A percentile compares a stretch with the other conserved stretches of the same genome.
phyloP scores from a whole-genome alignment of 1,140 invertebrate species.

The Ridgeia piscesae region DNA sequence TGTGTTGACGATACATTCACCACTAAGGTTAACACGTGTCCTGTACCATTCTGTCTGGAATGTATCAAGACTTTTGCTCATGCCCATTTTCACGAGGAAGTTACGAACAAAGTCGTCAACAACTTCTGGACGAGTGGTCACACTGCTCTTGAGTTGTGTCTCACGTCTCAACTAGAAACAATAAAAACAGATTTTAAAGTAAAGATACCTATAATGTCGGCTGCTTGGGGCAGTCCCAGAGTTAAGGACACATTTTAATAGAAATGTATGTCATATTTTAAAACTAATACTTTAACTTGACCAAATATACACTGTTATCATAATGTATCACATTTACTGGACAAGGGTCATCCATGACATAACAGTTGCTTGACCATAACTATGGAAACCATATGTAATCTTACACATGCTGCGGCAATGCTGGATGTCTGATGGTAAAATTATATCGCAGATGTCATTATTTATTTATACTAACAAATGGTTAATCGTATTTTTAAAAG shows the following conservation, averaged over 20 bases:
- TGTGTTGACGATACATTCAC: not conserved
- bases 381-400: not conserved
- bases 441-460: too few relatives aligned
- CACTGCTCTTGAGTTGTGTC: conserved; percentile 2
- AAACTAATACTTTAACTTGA: too few relatives aligned
- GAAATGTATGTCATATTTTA: not conserved
- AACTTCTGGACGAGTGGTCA: conserved; percentile 48
- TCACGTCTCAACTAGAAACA: not conserved
- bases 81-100: conserved; percentile 55
- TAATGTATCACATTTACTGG: too few relatives aligned
- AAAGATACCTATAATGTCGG: not conserved
- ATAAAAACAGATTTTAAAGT: not conserved
- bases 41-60: conserved; percentile 58
- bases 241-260: not conserved
- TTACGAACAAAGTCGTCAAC: conserved; percentile 59
- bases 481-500: too few relatives aligned
- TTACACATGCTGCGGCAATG: too few relatives aligned
- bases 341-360: too few relatives aligned
- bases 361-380: not conserved
- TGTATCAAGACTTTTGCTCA: conserved; percentile 52
- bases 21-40: not conserved
- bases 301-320: too few relatives aligned
- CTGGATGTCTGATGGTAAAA: too few relatives aligned
- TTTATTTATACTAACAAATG: too few relatives aligned
- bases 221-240: too few relatives aligned